phyloP scores from a whole-genome alignment of 2,888 invertebrate genomes.

The Drosophila formosana region DNA sequence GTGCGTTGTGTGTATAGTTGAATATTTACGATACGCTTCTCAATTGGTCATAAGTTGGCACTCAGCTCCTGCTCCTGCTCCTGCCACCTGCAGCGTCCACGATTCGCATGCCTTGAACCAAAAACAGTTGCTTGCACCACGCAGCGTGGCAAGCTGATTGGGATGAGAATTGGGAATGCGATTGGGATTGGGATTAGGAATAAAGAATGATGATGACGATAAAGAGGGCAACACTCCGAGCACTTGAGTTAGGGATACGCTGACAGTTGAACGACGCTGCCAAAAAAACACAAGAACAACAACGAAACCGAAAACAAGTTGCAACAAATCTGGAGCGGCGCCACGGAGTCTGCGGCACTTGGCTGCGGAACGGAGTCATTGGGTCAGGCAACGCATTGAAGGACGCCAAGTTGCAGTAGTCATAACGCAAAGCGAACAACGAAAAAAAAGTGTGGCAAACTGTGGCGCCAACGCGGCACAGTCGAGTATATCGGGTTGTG shows the following conservation, averaged over 20 bases:
- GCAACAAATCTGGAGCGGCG: conserved; percentile 57
- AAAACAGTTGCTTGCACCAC: conserved; percentile 18
- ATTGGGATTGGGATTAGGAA: background rate
- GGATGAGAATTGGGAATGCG: conserved; percentile 7
- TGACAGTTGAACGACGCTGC: conserved; percentile 10
- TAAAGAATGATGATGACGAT: background rate
- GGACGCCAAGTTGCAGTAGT: conserved; percentile 31
- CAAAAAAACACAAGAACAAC: conserved; percentile 16
- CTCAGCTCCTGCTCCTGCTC: background rate
- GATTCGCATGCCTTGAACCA: conserved; percentile 23
- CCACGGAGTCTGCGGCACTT: conserved; percentile 59
- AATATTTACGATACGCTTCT: conserved; percentile 7
- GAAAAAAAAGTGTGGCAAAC: conserved; percentile 18
- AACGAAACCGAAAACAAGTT: conserved; percentile 11
- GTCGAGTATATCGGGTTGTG: background rate
- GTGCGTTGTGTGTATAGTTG: conserved; percentile 1
- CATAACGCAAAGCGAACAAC: background rate
- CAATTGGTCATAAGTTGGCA: conserved; percentile 1
- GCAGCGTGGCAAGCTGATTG: conserved; percentile 1
- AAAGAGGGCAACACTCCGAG: background rate
- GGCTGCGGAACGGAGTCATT: conserved; percentile 59
- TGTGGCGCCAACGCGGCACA: conserved; percentile 53
- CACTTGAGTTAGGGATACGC: conserved; percentile 10
- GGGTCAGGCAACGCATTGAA: conserved; percentile 58
- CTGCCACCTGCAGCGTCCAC: background rate